phyloP scores from a whole-genome alignment of 37 sponge, comb jelly and placozoan species.

The Spongilla lacustris region DNA sequence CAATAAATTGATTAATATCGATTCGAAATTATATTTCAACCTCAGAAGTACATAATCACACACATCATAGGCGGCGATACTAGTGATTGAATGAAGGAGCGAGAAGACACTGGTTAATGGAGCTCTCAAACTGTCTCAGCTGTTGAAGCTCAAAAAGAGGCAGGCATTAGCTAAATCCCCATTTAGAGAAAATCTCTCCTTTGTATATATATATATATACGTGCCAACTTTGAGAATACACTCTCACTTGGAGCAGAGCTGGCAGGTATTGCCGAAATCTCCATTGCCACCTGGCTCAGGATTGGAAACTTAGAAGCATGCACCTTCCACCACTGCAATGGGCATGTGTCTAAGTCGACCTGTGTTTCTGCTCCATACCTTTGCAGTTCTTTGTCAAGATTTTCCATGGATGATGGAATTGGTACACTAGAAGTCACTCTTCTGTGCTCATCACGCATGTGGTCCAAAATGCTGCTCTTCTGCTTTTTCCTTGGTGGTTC shows the following conservation, averaged over 20 bases:
- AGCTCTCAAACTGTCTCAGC: not conserved
- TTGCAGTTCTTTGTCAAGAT: not conserved
- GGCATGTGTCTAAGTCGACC: not conserved
- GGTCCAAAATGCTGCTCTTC: not conserved
- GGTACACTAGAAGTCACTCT: not conserved
- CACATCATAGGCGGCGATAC: not conserved
- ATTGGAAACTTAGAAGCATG: not conserved
- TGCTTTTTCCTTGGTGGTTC: not conserved
- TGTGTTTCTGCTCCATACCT: not conserved
- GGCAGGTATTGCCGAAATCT: not conserved
- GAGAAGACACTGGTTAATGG: not conserved
- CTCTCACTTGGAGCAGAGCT: not conserved
- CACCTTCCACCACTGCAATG: not conserved
- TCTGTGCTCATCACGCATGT: not conserved
- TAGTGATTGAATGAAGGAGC: not conserved
- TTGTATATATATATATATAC: not conserved
- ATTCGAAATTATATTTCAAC: not conserved
- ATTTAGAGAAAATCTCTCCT: not conserved
- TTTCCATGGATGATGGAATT: not conserved
- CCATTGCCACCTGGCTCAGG: constrained; percentile 1
- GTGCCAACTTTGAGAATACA: not conserved
- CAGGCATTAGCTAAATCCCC: constrained; percentile 1
- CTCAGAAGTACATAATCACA: not conserved
- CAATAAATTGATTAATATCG: not conserved
- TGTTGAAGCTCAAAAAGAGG: not conserved